These are phyloP conservation scores for Chirona hameri DNA, from an alignment of 2,888 invertebrate genomes.

Conservation along the genomic window DNA sequence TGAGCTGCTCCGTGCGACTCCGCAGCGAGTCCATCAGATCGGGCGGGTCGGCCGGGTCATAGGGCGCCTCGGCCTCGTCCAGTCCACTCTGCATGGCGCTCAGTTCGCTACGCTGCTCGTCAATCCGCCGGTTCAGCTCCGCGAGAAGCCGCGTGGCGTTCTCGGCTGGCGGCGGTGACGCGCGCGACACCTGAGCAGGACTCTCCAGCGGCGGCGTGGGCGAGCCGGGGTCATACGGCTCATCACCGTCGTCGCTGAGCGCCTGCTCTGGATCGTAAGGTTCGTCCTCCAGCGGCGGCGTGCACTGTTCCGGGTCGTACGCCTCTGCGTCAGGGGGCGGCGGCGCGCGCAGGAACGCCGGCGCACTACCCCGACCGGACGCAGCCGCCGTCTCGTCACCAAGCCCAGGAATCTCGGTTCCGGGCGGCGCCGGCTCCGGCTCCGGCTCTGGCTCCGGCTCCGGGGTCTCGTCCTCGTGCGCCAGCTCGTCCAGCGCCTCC, in stretches of 20 bases:
- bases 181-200: no score
- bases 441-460: neutral
- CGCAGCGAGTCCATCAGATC: conserved; percentile 7
- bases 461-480: neutral
- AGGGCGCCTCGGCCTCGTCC: conserved; percentile 23
- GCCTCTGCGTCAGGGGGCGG: neutral
- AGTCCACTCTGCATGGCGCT: neutral
- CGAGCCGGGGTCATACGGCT: conserved; percentile 25
- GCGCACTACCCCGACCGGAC: neutral
- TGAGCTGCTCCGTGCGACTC: neutral
- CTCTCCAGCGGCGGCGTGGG: neutral
- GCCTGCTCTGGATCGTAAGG: neutral
- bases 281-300: neutral
- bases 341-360: neutral
- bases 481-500: neutral
- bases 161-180: neutral
- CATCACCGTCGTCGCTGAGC: neutral
- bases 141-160: neutral
- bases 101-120: neutral
- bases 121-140: conserved; percentile 26
- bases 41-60: conserved; percentile 27
- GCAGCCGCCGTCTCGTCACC: neutral
- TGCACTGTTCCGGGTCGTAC: neutral
- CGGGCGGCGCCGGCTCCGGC: neutral
- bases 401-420: neutral